These are phyloP conservation scores for Melinopterus prodromus DNA, from an alignment of 2,888 invertebrate genomes.

Conservation along the genomic window DNA sequence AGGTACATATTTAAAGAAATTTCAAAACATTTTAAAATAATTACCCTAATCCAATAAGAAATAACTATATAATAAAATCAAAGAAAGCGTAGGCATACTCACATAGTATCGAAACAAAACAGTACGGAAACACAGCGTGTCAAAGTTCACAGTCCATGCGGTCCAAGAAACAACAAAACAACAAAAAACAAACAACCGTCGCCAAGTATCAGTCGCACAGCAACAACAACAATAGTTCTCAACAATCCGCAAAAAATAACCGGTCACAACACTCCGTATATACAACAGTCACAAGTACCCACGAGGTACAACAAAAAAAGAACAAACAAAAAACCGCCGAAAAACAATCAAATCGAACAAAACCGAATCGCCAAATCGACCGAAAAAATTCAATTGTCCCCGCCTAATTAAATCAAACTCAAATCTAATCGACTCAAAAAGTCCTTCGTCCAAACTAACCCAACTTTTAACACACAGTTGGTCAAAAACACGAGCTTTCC, in stretches of 20 bases:
- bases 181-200: neutral
- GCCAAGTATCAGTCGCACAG: neutral
- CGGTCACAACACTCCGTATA: no score
- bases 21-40: no score
- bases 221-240: no score
- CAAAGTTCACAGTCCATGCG: neutral
- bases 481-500: neutral
- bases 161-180: neutral
- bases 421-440: neutral
- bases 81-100: neutral
- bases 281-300: neutral
- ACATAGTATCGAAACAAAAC: neutral
- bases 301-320: neutral
- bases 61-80: neutral
- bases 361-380: neutral
- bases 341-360: neutral
- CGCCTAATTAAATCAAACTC: slow-evolving; percentile 5
- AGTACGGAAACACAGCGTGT: neutral
- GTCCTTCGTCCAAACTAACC: neutral
- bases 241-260: no score
- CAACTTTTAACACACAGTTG: neutral
- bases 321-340: neutral
- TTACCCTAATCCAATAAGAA: neutral
- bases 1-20: no score
- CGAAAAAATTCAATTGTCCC: slow-evolving; percentile 15